Evolutionary conservation across 2,113 vertebrate species (phyloP).

Genomic region (Etheostoma spectabile): DNA sequence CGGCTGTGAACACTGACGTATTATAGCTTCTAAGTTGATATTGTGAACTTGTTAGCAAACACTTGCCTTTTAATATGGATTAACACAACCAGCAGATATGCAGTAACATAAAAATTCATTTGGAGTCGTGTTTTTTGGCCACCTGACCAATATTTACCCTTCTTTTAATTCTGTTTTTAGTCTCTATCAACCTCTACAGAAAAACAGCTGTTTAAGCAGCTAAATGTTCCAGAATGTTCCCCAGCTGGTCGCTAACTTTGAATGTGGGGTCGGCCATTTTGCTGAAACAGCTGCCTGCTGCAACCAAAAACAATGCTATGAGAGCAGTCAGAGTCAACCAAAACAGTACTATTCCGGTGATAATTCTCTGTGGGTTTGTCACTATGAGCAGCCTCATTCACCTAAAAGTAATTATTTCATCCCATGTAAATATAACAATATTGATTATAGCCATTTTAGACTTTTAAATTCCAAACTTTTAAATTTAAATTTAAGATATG

Average conservation of each 20-base stretch:
- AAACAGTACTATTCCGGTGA: neutral
- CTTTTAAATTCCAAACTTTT: neutral
- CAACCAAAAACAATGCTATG: neutral
- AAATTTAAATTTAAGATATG: neutral
- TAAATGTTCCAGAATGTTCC: neutral
- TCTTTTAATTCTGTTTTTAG: neutral
- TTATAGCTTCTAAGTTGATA: neutral
- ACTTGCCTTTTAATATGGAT: neutral
- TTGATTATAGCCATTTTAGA: neutral
- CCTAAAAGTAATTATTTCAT: neutral
- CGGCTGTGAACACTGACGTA: neutral
- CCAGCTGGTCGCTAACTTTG: neutral
- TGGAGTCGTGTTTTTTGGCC: neutral
- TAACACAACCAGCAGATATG: neutral
- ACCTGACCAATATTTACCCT: neutral
- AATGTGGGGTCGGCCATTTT: neutral
- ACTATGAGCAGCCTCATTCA: neutral
- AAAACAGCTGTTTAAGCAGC: neutral
- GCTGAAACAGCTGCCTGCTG: neutral
- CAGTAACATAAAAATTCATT: neutral
- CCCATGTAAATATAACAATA: neutral
- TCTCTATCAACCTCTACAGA: neutral
- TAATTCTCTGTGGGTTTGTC: neutral
- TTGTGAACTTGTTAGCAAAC: neutral
- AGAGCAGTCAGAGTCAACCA: neutral